phyloP scores from a whole-genome alignment of 2,888 invertebrate genomes.

The Cancer borealis region DNA sequence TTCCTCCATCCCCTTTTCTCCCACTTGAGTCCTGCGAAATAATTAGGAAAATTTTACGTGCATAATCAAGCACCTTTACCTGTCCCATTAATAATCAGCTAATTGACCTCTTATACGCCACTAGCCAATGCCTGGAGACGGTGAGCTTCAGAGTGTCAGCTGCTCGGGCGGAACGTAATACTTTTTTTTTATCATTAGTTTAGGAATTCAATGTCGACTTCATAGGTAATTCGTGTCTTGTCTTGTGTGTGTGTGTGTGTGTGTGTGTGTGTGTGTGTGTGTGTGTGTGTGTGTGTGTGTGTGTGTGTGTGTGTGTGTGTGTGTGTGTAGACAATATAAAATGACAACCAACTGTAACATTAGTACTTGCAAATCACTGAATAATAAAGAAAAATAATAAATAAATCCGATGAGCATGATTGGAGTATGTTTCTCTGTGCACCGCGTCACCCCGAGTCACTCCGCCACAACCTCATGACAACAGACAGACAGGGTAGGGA shows the following conservation, averaged over 20 bases:
- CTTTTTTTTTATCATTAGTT: background rate
- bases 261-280: background rate
- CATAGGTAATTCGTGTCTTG: too few species aligned
- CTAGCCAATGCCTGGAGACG: background rate
- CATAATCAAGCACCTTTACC: constrained; percentile 23
- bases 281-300: background rate
- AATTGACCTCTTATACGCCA: constrained; percentile 20
- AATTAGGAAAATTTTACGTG: constrained; percentile 34
- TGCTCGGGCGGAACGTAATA: background rate
- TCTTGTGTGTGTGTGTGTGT: background rate
- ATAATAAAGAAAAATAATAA: background rate
- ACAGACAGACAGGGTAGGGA: background rate
- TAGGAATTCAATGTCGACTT: background rate
- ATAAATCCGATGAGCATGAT: too few species aligned
- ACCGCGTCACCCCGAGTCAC: too few species aligned
- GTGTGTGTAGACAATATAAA: background rate
- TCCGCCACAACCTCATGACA: too few species aligned
- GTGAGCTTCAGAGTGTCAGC: background rate
- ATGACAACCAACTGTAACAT: too few species aligned
- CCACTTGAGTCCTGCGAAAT: background rate
- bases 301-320: background rate
- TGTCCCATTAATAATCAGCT: constrained; percentile 31
- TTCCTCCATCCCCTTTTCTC: background rate
- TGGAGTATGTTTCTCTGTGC: too few species aligned
- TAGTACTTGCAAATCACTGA: background rate